Conservation (phyloP, 1,140 invertebrate species). For the Eupristina koningsbergeri region DNA sequence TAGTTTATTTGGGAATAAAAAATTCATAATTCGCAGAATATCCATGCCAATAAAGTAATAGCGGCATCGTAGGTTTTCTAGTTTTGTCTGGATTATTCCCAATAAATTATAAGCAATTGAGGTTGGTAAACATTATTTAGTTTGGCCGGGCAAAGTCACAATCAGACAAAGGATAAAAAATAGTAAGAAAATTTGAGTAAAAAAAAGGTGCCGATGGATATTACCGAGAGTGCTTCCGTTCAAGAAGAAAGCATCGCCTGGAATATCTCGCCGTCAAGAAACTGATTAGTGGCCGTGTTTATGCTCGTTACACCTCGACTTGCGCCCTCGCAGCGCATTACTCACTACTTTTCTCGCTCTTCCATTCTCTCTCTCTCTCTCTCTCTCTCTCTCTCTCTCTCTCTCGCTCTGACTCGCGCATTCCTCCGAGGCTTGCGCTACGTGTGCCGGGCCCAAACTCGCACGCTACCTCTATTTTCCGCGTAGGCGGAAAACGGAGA, state of each 20-base stretch:
- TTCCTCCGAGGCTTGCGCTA: background rate
- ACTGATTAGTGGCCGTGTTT: conserved; percentile 55
- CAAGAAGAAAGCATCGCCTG: conserved; percentile 4
- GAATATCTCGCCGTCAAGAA: conserved; percentile 38
- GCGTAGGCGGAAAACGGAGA: background rate
- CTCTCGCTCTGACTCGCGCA: background rate
- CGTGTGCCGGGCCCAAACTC: background rate
- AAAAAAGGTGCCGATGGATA: conserved; percentile 9
- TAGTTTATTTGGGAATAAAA: too few relatives aligned
- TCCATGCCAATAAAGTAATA: too few relatives aligned
- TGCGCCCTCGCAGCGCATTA: conserved; percentile 43
- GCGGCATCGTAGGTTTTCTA: too few relatives aligned
- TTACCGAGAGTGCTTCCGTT: conserved; percentile 19
- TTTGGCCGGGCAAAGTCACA: background rate
- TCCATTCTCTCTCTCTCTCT: conserved; percentile 2
- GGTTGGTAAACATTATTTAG: background rate
- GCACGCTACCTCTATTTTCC: conserved; percentile 8
- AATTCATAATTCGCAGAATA: too few relatives aligned
- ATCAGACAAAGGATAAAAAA: background rate
- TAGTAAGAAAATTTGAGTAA: background rate
- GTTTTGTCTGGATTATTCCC: too few relatives aligned
- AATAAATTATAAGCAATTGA: too few relatives aligned
- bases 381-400: too few relatives aligned
- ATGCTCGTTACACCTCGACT: conserved; percentile 53
- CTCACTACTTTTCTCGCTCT: conserved; percentile 45